A percentile compares a stretch with the other conserved stretches of the same genome.
phyloP scores from a whole-genome alignment of 2,797 vertebrate genomes.

The Acridotheres tristis region DNA sequence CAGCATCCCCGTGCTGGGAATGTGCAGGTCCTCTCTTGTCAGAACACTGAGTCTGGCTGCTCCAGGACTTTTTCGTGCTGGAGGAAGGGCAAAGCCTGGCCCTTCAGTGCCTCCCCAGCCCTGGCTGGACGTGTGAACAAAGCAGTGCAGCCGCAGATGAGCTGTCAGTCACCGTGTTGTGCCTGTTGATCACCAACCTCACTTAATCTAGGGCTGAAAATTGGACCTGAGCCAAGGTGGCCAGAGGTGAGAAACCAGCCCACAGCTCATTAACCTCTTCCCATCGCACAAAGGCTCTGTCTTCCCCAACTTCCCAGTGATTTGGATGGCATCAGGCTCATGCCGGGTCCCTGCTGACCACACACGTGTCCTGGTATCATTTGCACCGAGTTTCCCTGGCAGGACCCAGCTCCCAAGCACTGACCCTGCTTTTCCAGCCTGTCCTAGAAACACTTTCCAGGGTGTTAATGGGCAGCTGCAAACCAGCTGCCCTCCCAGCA shows the following conservation, averaged over 20 bases:
- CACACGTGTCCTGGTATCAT: neutral
- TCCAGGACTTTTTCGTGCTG: neutral
- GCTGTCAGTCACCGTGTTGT: neutral
- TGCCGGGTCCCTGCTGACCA: neutral
- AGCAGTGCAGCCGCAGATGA: neutral
- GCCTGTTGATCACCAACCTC: neutral
- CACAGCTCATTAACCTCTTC: constrained; percentile 40
- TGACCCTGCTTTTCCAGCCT: neutral
- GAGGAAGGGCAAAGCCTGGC: neutral
- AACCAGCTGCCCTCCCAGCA: neutral
- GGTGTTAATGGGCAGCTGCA: neutral
- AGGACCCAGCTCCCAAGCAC: neutral
- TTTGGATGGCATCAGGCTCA: neutral
- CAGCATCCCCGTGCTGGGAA: neutral
- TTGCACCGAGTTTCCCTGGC: neutral
- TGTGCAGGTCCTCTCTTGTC: neutral
- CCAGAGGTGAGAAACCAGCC: constrained; percentile 36
- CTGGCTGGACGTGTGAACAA: neutral
- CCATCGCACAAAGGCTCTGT: neutral
- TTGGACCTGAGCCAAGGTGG: constrained; percentile 41
- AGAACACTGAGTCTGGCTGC: neutral
- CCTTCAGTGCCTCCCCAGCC: neutral
- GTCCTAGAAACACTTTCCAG: neutral
- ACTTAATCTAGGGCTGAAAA: constrained; percentile 53
- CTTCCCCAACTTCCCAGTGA: neutral